A percentile compares a stretch with the other conserved stretches of the same genome.
Evolutionary conservation across 2,113 vertebrate genomes (phyloP).

Genomic region (Dipodomys stephensi): DNA sequence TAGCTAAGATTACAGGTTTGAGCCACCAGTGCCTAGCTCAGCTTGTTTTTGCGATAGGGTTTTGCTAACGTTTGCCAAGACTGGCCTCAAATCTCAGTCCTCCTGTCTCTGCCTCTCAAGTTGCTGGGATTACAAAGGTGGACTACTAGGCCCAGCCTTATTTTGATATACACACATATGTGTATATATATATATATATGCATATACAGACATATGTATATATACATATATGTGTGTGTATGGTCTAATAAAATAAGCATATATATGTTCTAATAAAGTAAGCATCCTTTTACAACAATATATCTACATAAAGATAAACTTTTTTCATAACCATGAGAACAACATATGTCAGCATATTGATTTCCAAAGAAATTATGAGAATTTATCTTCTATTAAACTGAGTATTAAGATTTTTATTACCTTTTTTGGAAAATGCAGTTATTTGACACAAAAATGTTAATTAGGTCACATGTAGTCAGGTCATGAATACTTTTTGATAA

Average conservation of each 20-base stretch:
- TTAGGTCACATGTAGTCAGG: background rate
- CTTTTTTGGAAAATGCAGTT: background rate
- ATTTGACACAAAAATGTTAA: constrained; percentile 33
- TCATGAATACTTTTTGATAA: constrained; percentile 8
- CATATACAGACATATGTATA: too few species aligned
- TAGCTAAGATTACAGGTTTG: too few species aligned
- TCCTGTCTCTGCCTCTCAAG: too few species aligned
- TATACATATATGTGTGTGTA: too few species aligned
- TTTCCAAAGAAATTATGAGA: background rate
- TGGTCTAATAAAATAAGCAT: too few species aligned
- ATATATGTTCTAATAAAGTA: background rate
- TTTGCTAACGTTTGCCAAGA: background rate
- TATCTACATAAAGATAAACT: background rate
- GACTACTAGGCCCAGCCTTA: too few species aligned
- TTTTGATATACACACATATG: background rate
- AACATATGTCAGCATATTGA: background rate
- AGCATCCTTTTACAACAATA: background rate
- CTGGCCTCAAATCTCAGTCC: too few species aligned
- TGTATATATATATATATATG: too few species aligned
- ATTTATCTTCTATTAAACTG: constrained; percentile 31
- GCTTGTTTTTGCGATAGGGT: background rate
- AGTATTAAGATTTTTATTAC: constrained; percentile 16
- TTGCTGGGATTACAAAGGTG: too few species aligned
- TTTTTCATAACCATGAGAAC: background rate
- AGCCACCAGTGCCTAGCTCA: too few species aligned